Evolutionary conservation across 2,113 vertebrate genomes (phyloP).

Genomic region (Rhynchomys soricoides): DNA sequence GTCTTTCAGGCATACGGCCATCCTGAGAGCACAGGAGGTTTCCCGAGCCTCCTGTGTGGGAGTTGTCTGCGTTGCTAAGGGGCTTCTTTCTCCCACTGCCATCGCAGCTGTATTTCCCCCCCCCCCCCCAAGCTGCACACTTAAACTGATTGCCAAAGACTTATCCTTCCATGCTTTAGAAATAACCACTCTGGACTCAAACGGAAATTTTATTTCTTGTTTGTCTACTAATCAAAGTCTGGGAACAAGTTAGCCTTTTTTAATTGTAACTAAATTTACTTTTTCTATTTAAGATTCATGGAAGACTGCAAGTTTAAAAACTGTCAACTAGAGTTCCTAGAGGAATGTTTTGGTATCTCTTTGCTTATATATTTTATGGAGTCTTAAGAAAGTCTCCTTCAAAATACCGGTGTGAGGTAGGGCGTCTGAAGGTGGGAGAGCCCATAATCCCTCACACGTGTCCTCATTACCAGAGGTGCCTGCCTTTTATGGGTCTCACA

Average conservation of each 20-base stretch:
- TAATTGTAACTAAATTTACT: not conserved
- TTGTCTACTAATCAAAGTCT: not conserved
- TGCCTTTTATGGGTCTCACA: not conserved
- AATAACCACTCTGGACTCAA: not conserved
- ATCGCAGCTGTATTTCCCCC: not conserved
- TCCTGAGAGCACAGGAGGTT: not conserved
- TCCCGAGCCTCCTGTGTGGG: not conserved
- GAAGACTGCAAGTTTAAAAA: not conserved
- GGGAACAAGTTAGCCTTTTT: not conserved
- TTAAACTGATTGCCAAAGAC: not conserved
- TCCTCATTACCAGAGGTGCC: not conserved
- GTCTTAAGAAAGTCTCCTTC: not conserved
- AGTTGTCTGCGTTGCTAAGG: not conserved
- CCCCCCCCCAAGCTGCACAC: not conserved
- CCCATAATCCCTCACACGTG: not conserved
- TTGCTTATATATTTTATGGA: slow-evolving; percentile 35
- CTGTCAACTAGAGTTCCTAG: not conserved
- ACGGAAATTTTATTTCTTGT: not conserved
- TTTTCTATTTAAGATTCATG: slow-evolving; percentile 23
- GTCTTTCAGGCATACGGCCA: not conserved
- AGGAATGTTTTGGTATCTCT: slow-evolving; percentile 18
- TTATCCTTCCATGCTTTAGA: not conserved
- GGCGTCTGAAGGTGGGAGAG: not conserved
- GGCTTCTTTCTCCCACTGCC: not conserved
- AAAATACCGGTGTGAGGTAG: not conserved